Conservation (phyloP, 2,888 invertebrate species). For the Drosophila barbarae region DNA sequence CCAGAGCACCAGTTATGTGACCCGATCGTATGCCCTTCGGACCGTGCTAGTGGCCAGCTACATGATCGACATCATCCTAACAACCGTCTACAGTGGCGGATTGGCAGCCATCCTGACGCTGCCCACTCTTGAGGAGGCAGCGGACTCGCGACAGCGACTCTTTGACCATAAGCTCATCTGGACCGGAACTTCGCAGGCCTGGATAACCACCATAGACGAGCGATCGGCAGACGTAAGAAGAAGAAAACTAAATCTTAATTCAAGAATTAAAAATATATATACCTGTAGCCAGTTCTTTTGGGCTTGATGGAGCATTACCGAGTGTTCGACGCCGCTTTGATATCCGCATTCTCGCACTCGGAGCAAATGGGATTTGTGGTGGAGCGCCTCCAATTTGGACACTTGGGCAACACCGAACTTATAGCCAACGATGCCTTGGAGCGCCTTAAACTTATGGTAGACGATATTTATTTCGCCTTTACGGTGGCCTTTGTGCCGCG, state of each 20-base stretch:
- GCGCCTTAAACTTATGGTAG: slow-evolving; percentile 83
- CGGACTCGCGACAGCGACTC: slow-evolving; percentile 83
- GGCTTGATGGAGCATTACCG: slow-evolving; percentile 54
- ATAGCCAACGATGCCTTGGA: slow-evolving; percentile 82
- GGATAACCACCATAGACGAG: slow-evolving; percentile 82
- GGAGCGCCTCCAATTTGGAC: slow-evolving; percentile 84
- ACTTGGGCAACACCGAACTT: slow-evolving; percentile 84
- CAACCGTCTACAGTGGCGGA: slow-evolving; percentile 84
- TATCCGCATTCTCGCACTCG: slow-evolving; percentile 78
- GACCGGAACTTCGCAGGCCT: slow-evolving; percentile 85
- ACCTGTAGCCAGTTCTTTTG: slow-evolving; percentile 46
- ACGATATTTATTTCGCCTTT: slow-evolving; percentile 85
- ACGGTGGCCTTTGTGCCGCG: slow-evolving; percentile 83
- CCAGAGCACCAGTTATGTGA: slow-evolving; percentile 68
- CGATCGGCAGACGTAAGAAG: slow-evolving; percentile 79
- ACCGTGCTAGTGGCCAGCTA: slow-evolving; percentile 70
- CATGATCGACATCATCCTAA: slow-evolving; percentile 82
- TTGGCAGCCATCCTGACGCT: slow-evolving; percentile 85
- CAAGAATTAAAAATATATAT: neutral
- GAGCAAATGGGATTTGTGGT: slow-evolving; percentile 83
- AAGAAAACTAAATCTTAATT: no score
- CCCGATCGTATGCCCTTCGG: slow-evolving; percentile 63
- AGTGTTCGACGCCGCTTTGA: slow-evolving; percentile 44
- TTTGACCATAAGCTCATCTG: slow-evolving; percentile 82
- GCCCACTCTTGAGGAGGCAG: slow-evolving; percentile 83